These are phyloP conservation scores for Alligator sinensis DNA, from an alignment of 2,113 vertebrate species.

Conservation along the genomic window DNA sequence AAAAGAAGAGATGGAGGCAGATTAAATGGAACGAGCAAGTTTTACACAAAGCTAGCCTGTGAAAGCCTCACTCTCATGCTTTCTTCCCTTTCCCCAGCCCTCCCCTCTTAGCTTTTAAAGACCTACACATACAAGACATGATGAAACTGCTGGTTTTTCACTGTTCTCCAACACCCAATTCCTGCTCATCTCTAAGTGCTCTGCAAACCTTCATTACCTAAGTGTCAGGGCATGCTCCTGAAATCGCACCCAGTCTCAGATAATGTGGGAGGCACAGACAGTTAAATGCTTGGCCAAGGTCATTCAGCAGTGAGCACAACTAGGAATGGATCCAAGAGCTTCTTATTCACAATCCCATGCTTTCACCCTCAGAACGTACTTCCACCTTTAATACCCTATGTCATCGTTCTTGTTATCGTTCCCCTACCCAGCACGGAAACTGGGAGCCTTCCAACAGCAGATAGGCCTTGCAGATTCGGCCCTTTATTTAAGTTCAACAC, in stretches of 20 bases:
- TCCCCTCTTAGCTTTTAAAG: background rate
- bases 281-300: background rate
- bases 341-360: background rate
- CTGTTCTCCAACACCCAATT: background rate
- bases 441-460: background rate
- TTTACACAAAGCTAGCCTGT: no score
- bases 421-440: background rate
- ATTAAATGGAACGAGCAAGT: no score
- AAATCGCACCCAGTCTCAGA: background rate
- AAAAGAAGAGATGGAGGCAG: background rate
- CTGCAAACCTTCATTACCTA: background rate
- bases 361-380: background rate
- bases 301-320: no score
- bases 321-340: background rate
- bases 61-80: no score
- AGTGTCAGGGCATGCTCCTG: background rate
- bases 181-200: background rate
- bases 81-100: no score
- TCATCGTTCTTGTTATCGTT: background rate
- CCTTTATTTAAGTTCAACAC: constrained; percentile 2
- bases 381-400: background rate
- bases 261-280: background rate
- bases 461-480: background rate
- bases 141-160: background rate
- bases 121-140: background rate